A percentile compares a stretch with the other conserved stretches of the same genome.
These are phyloP conservation scores for Cryptus armator DNA, from an alignment of 2,888 invertebrate species.

Conservation along the genomic window DNA sequence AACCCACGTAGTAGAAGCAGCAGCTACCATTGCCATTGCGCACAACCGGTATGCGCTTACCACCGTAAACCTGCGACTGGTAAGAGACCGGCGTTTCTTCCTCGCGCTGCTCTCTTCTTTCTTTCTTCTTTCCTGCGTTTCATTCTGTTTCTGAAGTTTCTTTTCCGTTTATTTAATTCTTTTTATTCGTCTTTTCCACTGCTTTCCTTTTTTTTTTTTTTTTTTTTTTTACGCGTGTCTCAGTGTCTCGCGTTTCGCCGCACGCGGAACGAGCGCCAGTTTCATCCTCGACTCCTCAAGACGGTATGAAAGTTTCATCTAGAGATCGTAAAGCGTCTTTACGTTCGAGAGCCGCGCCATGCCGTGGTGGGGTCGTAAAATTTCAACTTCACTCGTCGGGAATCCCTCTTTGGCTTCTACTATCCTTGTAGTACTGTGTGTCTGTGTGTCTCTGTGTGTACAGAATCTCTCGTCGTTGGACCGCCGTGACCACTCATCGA, in stretches of 20 bases:
- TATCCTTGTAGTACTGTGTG: not conserved
- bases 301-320: conserved; percentile 77
- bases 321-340: conserved; percentile 77
- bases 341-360: conserved; percentile 54
- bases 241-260: conserved; percentile 37
- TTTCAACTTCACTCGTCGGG: conserved; percentile 66
- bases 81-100: conserved; percentile 34
- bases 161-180: conserved; percentile 25
- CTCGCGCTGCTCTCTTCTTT: conserved; percentile 49
- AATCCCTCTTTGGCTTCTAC: conserved; percentile 43
- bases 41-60: conserved; percentile 46
- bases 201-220: not conserved
- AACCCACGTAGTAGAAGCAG: conserved; percentile 15
- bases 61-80: conserved; percentile 39
- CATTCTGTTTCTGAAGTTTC: conserved; percentile 49
- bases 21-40: conserved; percentile 6
- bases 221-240: conserved; percentile 37
- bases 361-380: conserved; percentile 64
- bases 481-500: conserved; percentile 53
- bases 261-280: conserved; percentile 54
- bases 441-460: not conserved
- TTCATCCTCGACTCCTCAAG: conserved; percentile 51
- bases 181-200: conserved; percentile 2
- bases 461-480: conserved; percentile 28
- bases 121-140: conserved; percentile 29